These are phyloP conservation scores for Galeruca laticollis DNA, from an alignment of 2,888 invertebrate genomes.

Conservation along the genomic window DNA sequence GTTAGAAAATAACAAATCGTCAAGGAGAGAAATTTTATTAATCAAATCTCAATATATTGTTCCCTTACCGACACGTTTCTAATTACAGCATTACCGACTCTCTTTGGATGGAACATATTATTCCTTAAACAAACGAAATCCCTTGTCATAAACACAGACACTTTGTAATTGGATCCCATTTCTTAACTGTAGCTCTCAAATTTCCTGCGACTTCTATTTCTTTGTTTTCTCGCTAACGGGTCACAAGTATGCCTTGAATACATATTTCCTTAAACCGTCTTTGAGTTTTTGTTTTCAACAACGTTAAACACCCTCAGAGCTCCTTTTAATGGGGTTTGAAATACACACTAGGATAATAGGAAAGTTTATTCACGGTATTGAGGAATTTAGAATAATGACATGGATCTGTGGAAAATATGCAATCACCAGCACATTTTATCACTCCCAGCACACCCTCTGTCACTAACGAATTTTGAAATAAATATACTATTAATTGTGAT, in stretches of 20 bases:
- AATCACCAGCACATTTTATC: no score
- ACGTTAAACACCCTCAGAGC: slow-evolving; percentile 6
- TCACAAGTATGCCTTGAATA: slow-evolving; percentile 34
- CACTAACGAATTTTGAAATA: no score
- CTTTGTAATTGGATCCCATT: slow-evolving; percentile 35
- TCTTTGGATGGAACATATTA: slow-evolving; percentile 17
- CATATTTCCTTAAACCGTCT: slow-evolving; percentile 32
- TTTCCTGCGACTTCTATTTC: slow-evolving; percentile 39
- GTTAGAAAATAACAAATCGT: neutral
- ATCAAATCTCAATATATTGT: neutral
- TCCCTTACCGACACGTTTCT: neutral
- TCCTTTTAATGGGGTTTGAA: neutral
- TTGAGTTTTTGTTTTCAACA: slow-evolving; percentile 18
- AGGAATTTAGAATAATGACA: neutral
- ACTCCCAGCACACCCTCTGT: no score
- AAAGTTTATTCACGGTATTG: no score
- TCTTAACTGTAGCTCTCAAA: slow-evolving; percentile 31
- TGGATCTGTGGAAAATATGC: no score
- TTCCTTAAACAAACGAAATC: slow-evolving; percentile 26
- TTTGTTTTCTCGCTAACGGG: slow-evolving; percentile 40
- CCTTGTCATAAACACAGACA: slow-evolving; percentile 33
- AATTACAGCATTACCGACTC: neutral
- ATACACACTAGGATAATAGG: neutral
- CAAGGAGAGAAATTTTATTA: neutral
- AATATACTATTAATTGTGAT: no score